Base-by-base conservation (phyloP, 2,113 vertebrate genomes). In the Myotis brandtii region DNA sequence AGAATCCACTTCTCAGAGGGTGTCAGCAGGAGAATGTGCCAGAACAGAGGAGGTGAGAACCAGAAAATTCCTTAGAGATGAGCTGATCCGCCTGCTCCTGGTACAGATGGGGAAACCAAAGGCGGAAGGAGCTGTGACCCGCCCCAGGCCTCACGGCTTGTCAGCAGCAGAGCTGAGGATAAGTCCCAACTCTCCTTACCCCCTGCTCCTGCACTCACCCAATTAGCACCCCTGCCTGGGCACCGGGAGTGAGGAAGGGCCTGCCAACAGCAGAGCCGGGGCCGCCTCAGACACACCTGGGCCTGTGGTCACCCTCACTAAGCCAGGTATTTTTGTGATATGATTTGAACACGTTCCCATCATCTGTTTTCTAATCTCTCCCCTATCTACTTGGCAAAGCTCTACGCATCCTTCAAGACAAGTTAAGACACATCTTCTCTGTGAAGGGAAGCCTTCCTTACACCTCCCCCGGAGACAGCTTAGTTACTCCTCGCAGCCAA, bases 111-210 rank as follows among this genome's bases (percentile, higher is more conserved):
- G 81, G 37, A 92, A 64, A 20, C 6, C 30, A 40, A 72, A 82
- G 50, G 40, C 25, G 12, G 34, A 46, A 46, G 6, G 16, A 77
- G 46, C 34, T 12, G 30, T 1, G 5, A 27, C 52, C 34, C 1
- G 0, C 59, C 30, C n/a, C 3, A 4, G 84, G 21, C 27, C 50
- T 34, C 30, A 3, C 0, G 9, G 18, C 59, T 23, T 5, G 5
- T n/a, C 32, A 48, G 37, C 25, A 23, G 50, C 25, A 23, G 43
- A 40, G 27, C 11, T 72, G n/a, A 64, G 25, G 8, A 1, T 37
- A 17, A 9, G 13, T 9, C 72, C 30, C 34, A n/a, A 0, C 25
- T 20, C 46, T 27, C 23, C 70, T 20, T 40, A 6, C 4, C 18
- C 17, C 9, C 48, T 8, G 32, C 52, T 30, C 46, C 9, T 4